These are phyloP conservation scores for Phymanthus crucifer DNA, from an alignment of 92 coral and sea anemone genomes.

Conservation along the genomic window DNA sequence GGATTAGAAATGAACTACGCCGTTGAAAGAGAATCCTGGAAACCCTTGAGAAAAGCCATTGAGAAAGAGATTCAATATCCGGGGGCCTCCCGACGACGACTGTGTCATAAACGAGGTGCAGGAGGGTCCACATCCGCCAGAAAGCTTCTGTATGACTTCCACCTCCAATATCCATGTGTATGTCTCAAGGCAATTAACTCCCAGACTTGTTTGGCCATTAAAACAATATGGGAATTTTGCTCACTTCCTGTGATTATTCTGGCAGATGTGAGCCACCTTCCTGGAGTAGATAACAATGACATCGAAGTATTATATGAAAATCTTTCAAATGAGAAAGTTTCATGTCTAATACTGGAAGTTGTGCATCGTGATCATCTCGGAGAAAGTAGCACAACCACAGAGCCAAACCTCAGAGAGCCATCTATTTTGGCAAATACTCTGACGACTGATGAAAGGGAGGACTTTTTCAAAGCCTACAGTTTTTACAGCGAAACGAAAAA, in stretches of 20 bases:
- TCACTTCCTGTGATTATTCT: constrained; percentile 51
- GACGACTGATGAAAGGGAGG: too few species aligned
- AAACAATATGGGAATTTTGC: constrained; percentile 44
- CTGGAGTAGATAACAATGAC: constrained; percentile 48
- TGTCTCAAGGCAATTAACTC: constrained; percentile 43
- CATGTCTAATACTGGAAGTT: neutral
- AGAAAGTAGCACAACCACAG: too few species aligned
- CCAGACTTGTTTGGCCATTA: constrained; percentile 43
- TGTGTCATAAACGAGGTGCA: constrained; percentile 66
- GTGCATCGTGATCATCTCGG: too few species aligned
- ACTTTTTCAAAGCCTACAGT: too few species aligned
- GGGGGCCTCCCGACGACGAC: constrained; percentile 40
- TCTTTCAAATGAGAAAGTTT: constrained; percentile 60
- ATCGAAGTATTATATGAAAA: constrained; percentile 38
- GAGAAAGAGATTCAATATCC: constrained; percentile 28
- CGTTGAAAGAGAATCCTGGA: constrained; percentile 56
- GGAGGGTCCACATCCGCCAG: constrained; percentile 75
- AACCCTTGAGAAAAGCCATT: constrained; percentile 17
- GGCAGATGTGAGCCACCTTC: neutral
- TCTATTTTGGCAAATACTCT: too few species aligned
- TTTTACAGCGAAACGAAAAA: too few species aligned
- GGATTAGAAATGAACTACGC: constrained; percentile 55
- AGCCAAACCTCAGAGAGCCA: too few species aligned
- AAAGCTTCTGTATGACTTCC: constrained; percentile 53
- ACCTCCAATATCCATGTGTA: constrained; percentile 54